These are phyloP conservation scores for Tapirus indicus DNA, from an alignment of 2,797 vertebrate species.

Conservation along the genomic window DNA sequence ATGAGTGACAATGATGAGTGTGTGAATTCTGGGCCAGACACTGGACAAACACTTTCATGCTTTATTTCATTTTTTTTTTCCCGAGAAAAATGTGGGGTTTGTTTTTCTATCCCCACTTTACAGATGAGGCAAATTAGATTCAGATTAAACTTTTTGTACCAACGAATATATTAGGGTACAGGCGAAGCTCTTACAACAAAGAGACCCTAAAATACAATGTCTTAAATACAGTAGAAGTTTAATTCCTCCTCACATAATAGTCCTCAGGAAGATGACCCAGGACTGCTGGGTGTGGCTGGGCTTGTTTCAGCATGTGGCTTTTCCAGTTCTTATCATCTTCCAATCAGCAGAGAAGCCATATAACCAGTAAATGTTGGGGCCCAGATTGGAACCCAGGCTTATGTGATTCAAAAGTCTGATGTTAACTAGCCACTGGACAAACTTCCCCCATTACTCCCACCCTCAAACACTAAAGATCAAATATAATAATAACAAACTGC, in stretches of 20 bases:
- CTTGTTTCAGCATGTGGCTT: not conserved
- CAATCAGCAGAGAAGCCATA: not conserved
- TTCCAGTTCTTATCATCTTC: not conserved
- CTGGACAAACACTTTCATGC: slow-evolving; percentile 36
- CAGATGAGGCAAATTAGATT: slow-evolving; percentile 35
- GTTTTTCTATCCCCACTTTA: slow-evolving; percentile 55
- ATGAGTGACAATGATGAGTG: slow-evolving; percentile 56
- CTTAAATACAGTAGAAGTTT: not conserved
- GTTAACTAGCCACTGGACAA: not conserved
- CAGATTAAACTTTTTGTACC: not conserved
- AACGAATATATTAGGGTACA: not conserved
- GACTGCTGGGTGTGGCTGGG: no score
- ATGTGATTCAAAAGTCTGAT: not conserved
- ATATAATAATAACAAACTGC: not conserved
- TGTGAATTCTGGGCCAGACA: slow-evolving; percentile 65
- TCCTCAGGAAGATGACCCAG: not conserved
- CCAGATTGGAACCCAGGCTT: not conserved
- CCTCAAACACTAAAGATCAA: not conserved
- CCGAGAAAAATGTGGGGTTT: not conserved
- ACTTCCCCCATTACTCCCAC: not conserved
- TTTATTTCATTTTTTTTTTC: slow-evolving; percentile 47
- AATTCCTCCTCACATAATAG: not conserved
- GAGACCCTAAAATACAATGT: not conserved
- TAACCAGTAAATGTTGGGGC: not conserved
- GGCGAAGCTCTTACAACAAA: not conserved